Evolutionary conservation across 2,113 vertebrate genomes (phyloP).

Genomic region (Syrrhaptes paradoxus): DNA sequence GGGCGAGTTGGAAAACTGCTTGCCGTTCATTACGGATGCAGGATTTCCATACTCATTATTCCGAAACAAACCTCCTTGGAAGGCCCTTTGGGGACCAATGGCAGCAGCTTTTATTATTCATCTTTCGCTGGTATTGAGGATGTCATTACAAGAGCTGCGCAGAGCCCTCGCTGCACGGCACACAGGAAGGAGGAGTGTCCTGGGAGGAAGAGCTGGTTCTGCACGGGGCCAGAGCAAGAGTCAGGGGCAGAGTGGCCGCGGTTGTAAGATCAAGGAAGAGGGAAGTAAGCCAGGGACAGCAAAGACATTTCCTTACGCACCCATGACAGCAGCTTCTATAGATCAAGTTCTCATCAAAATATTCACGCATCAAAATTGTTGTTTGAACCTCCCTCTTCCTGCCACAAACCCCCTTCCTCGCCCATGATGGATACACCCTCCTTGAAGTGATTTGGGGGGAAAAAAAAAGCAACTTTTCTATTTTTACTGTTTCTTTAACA

Average conservation of each 20-base stretch:
- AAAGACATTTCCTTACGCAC: background rate
- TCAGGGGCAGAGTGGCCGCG: slow-evolving; percentile 16
- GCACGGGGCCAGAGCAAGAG: slow-evolving; percentile 25
- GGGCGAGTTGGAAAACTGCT: slow-evolving; percentile 78
- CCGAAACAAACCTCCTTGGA: slow-evolving; percentile 71
- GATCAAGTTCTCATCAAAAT: background rate
- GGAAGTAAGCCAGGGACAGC: slow-evolving; percentile 44
- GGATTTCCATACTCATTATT: slow-evolving; percentile 79
- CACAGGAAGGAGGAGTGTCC: background rate
- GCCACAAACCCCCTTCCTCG: background rate
- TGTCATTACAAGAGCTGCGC: slow-evolving; percentile 51
- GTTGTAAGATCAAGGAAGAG: background rate
- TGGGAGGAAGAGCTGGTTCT: slow-evolving; percentile 47
- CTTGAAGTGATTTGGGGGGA: background rate
- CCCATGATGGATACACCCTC: background rate
- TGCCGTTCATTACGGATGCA: slow-evolving; percentile 75
- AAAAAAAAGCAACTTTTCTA: background rate
- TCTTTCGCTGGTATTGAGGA: slow-evolving; percentile 54
- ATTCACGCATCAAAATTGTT: background rate
- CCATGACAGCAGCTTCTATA: background rate
- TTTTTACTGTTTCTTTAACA: background rate
- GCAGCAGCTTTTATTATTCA: slow-evolving; percentile 70
- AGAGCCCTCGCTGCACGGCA: background rate
- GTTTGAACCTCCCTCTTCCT: background rate
- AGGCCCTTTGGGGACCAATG: slow-evolving; percentile 72